Conservation (phyloP, 30 jellyfish, hydroid and myxozoan genomes). For the Phacellophora camtschatica region DNA sequence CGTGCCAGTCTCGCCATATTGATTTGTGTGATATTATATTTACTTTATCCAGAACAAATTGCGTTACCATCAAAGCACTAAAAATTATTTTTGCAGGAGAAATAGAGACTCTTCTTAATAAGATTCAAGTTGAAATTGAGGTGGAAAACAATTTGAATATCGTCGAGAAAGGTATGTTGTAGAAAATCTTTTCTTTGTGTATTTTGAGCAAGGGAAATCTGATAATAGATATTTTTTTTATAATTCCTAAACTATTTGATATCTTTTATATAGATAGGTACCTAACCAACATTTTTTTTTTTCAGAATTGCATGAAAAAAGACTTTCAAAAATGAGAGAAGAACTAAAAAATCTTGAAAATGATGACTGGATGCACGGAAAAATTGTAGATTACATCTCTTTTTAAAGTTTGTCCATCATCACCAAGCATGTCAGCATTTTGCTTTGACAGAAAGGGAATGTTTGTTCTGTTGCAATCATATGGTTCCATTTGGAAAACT, state of each 20-base stretch:
- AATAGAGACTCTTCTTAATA: constrained; percentile 58
- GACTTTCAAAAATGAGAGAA: constrained; percentile 62
- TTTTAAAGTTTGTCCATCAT: too few species aligned
- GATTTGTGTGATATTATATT: too few species aligned
- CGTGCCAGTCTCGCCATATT: too few species aligned
- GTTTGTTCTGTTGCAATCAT: too few species aligned
- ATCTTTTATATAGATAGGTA: too few species aligned
- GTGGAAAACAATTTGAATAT: constrained; percentile 69
- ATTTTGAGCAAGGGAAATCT: background rate
- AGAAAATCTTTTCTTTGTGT: background rate
- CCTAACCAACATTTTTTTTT: too few species aligned
- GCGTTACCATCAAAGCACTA: too few species aligned
- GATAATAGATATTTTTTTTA: background rate
- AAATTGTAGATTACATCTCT: constrained; percentile 26
- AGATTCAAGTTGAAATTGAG: constrained; percentile 76
- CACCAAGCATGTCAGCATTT: too few species aligned
- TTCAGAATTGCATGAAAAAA: constrained; percentile 53
- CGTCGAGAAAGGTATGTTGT: constrained; percentile 61
- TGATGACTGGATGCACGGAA: constrained; percentile 63
- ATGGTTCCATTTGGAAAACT: too few species aligned
- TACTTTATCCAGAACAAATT: too few species aligned
- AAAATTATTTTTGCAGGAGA: constrained; percentile 3
- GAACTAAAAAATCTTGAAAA: constrained; percentile 20
- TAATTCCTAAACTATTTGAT: too few species aligned
- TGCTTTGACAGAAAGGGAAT: too few species aligned